Evolutionary conservation across 2,888 invertebrate genomes (phyloP).

Genomic region (Coleophora deauratella): DNA sequence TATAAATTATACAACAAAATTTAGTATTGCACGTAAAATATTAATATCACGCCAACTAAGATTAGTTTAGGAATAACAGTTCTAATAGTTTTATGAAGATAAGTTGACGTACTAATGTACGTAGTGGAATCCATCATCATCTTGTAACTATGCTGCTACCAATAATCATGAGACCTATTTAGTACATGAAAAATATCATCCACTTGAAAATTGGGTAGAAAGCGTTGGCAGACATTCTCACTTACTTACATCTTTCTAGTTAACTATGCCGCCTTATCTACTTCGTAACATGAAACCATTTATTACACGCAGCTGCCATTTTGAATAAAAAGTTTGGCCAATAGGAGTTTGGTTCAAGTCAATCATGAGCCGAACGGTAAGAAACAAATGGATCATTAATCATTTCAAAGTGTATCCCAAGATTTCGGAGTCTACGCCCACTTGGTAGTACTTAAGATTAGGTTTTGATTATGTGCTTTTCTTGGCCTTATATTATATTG

Average conservation of each 20-base stretch:
- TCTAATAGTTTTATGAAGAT: slow-evolving; percentile 4
- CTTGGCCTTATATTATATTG: no score
- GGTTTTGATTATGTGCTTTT: no score
- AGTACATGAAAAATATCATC: slow-evolving; percentile 47
- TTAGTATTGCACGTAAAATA: slow-evolving; percentile 9
- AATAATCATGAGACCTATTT: slow-evolving; percentile 38
- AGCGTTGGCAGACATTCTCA: slow-evolving; percentile 28
- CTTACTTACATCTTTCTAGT: slow-evolving; percentile 38
- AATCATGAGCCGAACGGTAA: no score
- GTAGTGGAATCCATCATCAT: slow-evolving; percentile 6
- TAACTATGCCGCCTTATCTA: slow-evolving; percentile 45
- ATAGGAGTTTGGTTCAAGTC: slow-evolving; percentile 38
- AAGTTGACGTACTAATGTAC: neutral
- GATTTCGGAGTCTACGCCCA: slow-evolving; percentile 10
- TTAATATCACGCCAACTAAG: slow-evolving; percentile 5
- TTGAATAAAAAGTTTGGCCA: slow-evolving; percentile 50
- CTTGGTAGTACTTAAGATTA: slow-evolving; percentile 1
- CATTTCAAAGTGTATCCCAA: slow-evolving; percentile 35
- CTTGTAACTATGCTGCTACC: no score
- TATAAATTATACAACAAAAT: slow-evolving; percentile 10
- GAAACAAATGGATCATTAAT: slow-evolving; percentile 41
- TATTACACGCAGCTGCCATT: slow-evolving; percentile 65
- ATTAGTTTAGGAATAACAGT: slow-evolving; percentile 2
- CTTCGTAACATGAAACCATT: slow-evolving; percentile 36
- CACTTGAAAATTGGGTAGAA: slow-evolving; percentile 48